Percentiles rank a stretch among this genome's conserved stretches.
phyloP scores from a whole-genome alignment of 2,797 vertebrate species.

The Danio albolineatus region DNA sequence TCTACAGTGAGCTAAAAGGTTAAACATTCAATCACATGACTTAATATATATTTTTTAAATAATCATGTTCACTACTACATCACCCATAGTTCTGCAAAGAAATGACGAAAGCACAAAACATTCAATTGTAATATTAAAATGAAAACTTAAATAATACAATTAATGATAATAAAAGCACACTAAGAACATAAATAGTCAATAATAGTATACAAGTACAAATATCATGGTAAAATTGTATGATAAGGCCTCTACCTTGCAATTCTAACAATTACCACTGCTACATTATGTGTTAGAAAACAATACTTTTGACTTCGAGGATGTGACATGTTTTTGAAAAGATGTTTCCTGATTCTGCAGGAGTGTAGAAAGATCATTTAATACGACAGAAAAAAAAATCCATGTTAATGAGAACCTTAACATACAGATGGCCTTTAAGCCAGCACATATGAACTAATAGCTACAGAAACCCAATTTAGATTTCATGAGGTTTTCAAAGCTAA shows the following conservation, averaged over 20 bases:
- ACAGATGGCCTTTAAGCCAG: not conserved
- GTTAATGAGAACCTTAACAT: not conserved
- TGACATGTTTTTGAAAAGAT: not conserved
- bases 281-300: too few species aligned
- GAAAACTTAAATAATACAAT: too few species aligned
- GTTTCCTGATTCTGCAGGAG: not conserved
- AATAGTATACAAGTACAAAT: too few species aligned
- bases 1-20: too few species aligned
- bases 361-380: not conserved
- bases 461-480: not conserved
- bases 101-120: too few species aligned
- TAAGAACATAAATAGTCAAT: too few species aligned
- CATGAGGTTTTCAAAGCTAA: constrained; percentile 15
- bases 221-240: too few species aligned
- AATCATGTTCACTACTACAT: not conserved
- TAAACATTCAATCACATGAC: not conserved
- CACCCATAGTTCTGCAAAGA: not conserved
- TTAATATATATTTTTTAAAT: not conserved
- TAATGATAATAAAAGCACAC: too few species aligned
- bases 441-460: not conserved
- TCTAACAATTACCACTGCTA: too few species aligned
- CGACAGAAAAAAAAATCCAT: not conserved
- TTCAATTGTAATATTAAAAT: too few species aligned
- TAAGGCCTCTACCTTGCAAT: too few species aligned
- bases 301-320: not conserved